Evolutionary conservation across 2,888 invertebrate species (phyloP), one percentile per base, ranked within the genome.

Genomic region (Xanthorhoe spadicearia): DNA sequence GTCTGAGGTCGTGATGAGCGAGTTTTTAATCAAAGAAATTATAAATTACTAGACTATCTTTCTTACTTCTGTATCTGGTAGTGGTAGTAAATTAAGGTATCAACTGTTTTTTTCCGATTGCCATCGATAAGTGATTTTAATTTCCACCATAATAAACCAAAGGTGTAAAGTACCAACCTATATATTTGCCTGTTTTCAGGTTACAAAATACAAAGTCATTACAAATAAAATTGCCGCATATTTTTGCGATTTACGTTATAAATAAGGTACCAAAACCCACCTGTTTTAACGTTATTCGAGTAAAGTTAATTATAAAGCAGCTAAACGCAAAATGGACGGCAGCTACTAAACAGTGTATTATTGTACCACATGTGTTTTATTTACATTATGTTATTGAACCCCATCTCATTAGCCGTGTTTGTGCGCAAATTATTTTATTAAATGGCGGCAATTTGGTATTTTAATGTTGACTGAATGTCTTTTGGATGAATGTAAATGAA

Each of bases 381-480:
- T 69, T 64, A 63, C 38, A 18, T 50, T 54, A 51, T 61, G n/a
- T 57, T 54, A 54, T 54, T 48, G 32, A 19, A 48, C n/a, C 55
- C 46, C 23, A 66, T 19, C 64, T 38, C 59, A 50, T 38, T 63
- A n/a, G 13, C 48, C 6, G 28, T 55, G 58, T 59, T 66, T 64
- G 58, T 59, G 32, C 32, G 32, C 32, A 32, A 32, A 32, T 32
- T 32, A 32, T 32, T 32, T 32, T 28, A 64, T 59, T 13, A 43
- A 43, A 43, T 13, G 38, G 13, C 10, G 38, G 38, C 13, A 43
- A 43, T 43, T 43, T 13, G 38, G 38, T 43, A 13, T 43, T 43
- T 43, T 13, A 43, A 43, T 43, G 38, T 43, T 43, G 13, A 32
- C 32, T 7, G 32, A 32, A 32, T 32, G 32, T 32, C 0, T 7